Percentiles rank a stretch among this genome's conserved stretches.
Conservation (phyloP, 1,140 invertebrate species). For the Chymomyza costata region DNA sequence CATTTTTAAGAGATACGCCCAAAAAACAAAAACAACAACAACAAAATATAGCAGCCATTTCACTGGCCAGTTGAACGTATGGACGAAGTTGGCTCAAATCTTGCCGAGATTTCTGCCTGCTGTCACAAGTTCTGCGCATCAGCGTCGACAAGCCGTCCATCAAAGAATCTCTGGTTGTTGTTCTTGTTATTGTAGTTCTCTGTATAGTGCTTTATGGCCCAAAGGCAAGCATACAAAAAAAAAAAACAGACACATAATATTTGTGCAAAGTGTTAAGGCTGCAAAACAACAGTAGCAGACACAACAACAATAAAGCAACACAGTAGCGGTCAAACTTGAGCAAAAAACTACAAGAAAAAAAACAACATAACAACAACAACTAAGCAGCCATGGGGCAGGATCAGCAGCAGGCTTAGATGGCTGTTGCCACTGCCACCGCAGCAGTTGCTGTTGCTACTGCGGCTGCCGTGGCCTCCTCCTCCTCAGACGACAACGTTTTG, state of each 20-base stretch:
- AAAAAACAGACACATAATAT: slow-evolving; percentile 59
- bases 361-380: slow-evolving; percentile 20
- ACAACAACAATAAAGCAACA: slow-evolving; percentile 21
- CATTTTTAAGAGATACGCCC: slow-evolving; percentile 11
- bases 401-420: slow-evolving; percentile 28
- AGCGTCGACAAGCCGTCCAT: slow-evolving; percentile 50
- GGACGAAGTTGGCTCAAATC: slow-evolving; percentile 8
- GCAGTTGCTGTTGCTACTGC: no score
- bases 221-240: slow-evolving; percentile 33
- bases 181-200: slow-evolving; percentile 12
- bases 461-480: no score
- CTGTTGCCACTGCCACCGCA: no score
- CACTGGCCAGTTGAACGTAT: slow-evolving; percentile 7
- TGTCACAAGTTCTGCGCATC: slow-evolving; percentile 29
- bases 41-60: slow-evolving; percentile 36
- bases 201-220: slow-evolving; percentile 10
- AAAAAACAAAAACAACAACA: background rate
- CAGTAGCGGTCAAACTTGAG: slow-evolving; percentile 26
- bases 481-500: slow-evolving; percentile 63
- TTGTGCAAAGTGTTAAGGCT: slow-evolving; percentile 65
- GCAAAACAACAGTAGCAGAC: slow-evolving; percentile 59
- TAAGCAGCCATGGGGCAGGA: slow-evolving; percentile 30
- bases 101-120: slow-evolving; percentile 13
- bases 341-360: slow-evolving; percentile 8
- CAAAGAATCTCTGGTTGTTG: slow-evolving; percentile 42